Evolutionary conservation across 2,888 invertebrate genomes (phyloP).

Genomic region (Drosophila austrosaltans): DNA sequence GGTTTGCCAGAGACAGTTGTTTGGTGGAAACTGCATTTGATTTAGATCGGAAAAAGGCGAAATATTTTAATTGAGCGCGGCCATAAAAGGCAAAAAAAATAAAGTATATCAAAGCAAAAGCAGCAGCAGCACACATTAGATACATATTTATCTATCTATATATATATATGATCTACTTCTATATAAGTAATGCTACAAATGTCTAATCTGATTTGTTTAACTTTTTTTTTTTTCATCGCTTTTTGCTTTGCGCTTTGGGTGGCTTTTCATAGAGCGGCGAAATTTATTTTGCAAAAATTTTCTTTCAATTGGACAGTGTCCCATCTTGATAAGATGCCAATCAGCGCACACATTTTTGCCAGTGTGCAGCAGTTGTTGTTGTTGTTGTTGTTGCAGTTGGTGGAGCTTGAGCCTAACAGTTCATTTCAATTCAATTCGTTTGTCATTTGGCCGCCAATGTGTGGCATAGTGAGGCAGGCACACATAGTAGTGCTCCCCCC

Average conservation of each 20-base stretch:
- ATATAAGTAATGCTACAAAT: slow-evolving; percentile 28
- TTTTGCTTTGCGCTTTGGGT: slow-evolving; percentile 55
- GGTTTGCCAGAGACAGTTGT: slow-evolving; percentile 37
- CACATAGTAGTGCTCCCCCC: neutral
- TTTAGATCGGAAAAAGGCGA: slow-evolving; percentile 55
- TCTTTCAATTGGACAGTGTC: slow-evolving; percentile 83
- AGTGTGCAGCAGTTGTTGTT: slow-evolving; percentile 27
- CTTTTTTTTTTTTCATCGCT: neutral
- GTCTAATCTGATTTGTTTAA: slow-evolving; percentile 71
- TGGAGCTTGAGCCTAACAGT: slow-evolving; percentile 53
- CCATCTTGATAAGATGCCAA: slow-evolving; percentile 83
- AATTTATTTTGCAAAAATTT: slow-evolving; percentile 79
- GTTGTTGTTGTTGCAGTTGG: slow-evolving; percentile 30
- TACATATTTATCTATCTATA: slow-evolving; percentile 33
- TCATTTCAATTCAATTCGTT: slow-evolving; percentile 79
- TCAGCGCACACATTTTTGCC: slow-evolving; percentile 72
- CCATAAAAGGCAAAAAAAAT: slow-evolving; percentile 48
- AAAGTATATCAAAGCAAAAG: slow-evolving; percentile 55
- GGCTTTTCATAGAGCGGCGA: slow-evolving; percentile 61
- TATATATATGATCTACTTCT: slow-evolving; percentile 34
- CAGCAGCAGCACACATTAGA: slow-evolving; percentile 27
- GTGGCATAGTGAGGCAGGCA: neutral
- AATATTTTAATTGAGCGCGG: slow-evolving; percentile 72
- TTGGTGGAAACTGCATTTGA: slow-evolving; percentile 49
- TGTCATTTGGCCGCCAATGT: slow-evolving; percentile 67